Evolutionary conservation across 2,797 vertebrate genomes (phyloP), one percentile per base, ranked within the genome.

Genomic region (Alfaro cultratus): DNA sequence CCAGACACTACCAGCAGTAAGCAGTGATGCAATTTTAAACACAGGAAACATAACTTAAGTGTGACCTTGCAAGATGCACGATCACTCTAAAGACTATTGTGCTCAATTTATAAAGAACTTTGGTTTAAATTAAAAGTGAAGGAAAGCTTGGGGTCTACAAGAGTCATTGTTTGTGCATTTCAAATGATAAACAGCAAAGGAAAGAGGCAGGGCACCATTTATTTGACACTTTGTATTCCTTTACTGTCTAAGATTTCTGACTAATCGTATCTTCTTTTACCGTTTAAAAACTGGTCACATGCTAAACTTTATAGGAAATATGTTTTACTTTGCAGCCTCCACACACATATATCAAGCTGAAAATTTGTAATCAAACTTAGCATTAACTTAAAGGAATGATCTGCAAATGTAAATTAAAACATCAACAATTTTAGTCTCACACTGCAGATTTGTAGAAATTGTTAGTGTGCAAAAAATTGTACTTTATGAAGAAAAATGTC

Each of bases 21-120:
- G 81, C 77, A 39, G 78, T 80, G 85, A 83, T 78, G 64, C 80
- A 88, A 77, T 85, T 90, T 84, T 86, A 39, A 86, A 86, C 81
- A 71, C 75, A 76, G 51, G 41, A 83, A 83, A 80, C 21, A 74
- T 57, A 80, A 83, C 15, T 51, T 83, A 73, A 85, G 83, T 74
- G 45, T 76, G 72, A 84, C 80, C 49, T 81, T 90, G 73, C 83
- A 77, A 72, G 41, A 81, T 39, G 45, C 13, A 78, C 64, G 72
- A 85, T 74, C 36, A 68, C 36, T 80, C 45, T 81, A 46, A 77
- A 57, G 46, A 79, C 68, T 13, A 41, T 36, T 79, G 31, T 36
- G 55, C 39, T 83, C 36, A 81, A 75, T 74, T 64, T 81, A 77
- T 76, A 55, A 75, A 36, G 15, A 45, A 16, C 47, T 29, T 57